A percentile compares a stretch with the other conserved stretches of the same genome.
These are phyloP conservation scores for Perodicticus potto DNA, from an alignment of 2,797 vertebrate species.

Conservation along the genomic window DNA sequence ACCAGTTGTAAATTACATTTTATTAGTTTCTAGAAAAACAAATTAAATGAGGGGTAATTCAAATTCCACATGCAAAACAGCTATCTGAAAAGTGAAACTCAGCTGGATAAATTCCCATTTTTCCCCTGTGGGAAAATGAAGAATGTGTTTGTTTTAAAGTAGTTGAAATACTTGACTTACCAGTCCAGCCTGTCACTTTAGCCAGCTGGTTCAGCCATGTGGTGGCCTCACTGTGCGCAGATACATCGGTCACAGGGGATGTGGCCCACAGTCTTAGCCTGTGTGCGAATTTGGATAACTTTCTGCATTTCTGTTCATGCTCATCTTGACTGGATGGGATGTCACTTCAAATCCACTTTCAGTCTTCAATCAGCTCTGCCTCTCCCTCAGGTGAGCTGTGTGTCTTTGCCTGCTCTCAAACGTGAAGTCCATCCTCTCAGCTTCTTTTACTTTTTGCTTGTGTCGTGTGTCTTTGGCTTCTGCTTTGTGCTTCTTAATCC, in stretches of 20 bases:
- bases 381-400: neutral
- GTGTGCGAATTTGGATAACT: neutral
- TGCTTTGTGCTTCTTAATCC: neutral
- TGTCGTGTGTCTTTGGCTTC: neutral
- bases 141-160: constrained; percentile 34
- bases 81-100: constrained; percentile 52
- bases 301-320: neutral
- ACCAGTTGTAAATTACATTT: constrained; percentile 79
- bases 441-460: neutral
- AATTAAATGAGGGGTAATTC: constrained; percentile 68
- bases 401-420: neutral
- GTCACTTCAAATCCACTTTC: neutral
- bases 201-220: neutral
- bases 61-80: constrained; percentile 68
- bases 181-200: neutral
- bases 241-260: neutral
- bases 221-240: neutral
- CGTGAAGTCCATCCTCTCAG: neutral
- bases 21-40: constrained; percentile 77
- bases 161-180: constrained; percentile 10
- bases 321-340: neutral
- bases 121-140: neutral
- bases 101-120: constrained; percentile 3
- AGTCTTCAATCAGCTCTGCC: neutral
- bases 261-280: neutral